Base-by-base conservation (phyloP, 2,113 vertebrate genomes). In the Egretta garzetta region DNA sequence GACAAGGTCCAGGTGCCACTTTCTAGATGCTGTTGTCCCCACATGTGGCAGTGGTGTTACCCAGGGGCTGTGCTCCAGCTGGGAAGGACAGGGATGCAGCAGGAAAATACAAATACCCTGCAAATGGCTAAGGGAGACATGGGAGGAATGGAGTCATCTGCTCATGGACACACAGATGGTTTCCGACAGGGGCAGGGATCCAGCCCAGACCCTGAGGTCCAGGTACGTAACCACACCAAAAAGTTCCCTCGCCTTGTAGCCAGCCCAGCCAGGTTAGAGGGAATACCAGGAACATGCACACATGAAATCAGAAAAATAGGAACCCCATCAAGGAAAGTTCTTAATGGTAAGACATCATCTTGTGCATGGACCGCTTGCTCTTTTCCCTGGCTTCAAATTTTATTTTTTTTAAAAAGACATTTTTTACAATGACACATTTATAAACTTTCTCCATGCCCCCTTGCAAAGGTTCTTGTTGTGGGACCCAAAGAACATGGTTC, bases 21-120 rank as follows among this genome's bases (percentile, higher is more conserved):
- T 60, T 21, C 12, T 7, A 62, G 45, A 12, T 0, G 1, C 26
- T 43, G 9, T 50, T n/a, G 15, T 66, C 23, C 39, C 32, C 5
- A 2, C 14, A 9, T 13, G 33, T 77, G 35, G 18, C 37, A 50
- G 26, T 1, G 2, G 12, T 6, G 0, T 60, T 63, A 23, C 19
- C 32, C 35, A 33, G 71, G 32, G 30, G 28, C 22, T 72, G 50
- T 32, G 20, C 6, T 49, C 11, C 33, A 37, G 9, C 24, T 24
- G 35, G 41, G 39, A 75, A 50, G 27, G 0, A 0, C 35, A 45
- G 35, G 12, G 58, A 45, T 50, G n/a, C 18, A 45, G 20, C 33
- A 59, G 53, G 49, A 80, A 84, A 88, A 52, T 23, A 56, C 32
- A 33, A 4, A 2, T 33, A 4, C 39, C 33, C 53, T 84, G 17